Evolutionary conservation across 2,797 vertebrate genomes (phyloP).

Genomic region (Pipistrellus pipistrellus): DNA sequence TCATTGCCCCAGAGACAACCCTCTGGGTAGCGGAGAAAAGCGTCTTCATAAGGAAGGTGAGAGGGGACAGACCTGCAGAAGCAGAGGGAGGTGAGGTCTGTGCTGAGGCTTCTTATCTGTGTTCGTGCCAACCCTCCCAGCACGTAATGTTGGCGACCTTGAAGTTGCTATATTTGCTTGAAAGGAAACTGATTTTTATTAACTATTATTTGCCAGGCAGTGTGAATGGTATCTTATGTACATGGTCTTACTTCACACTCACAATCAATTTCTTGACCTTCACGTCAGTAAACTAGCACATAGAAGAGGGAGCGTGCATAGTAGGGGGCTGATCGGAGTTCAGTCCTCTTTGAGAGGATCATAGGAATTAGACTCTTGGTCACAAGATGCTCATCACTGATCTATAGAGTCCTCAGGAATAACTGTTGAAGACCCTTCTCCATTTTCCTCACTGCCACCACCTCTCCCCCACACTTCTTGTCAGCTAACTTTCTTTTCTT

Average conservation of each 20-base stretch:
- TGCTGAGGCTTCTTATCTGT: neutral
- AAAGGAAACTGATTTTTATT: neutral
- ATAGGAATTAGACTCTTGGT: neutral
- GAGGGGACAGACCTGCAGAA: neutral
- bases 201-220: neutral
- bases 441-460: neutral
- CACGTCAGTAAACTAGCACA: neutral
- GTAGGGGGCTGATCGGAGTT: neutral
- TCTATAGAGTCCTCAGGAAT: conserved; percentile 9
- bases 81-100: neutral
- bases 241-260: neutral
- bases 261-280: neutral
- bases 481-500: neutral
- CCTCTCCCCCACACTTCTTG: neutral
- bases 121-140: neutral
- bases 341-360: neutral
- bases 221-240: conserved; percentile 25
- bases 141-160: neutral
- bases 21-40: neutral
- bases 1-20: neutral
- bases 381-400: neutral
- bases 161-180: neutral
- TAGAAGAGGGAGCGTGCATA: neutral
- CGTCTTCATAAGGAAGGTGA: neutral
- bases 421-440: neutral